phyloP scores from a whole-genome alignment of 92 coral and sea anemone species.

The Metridium senile region DNA sequence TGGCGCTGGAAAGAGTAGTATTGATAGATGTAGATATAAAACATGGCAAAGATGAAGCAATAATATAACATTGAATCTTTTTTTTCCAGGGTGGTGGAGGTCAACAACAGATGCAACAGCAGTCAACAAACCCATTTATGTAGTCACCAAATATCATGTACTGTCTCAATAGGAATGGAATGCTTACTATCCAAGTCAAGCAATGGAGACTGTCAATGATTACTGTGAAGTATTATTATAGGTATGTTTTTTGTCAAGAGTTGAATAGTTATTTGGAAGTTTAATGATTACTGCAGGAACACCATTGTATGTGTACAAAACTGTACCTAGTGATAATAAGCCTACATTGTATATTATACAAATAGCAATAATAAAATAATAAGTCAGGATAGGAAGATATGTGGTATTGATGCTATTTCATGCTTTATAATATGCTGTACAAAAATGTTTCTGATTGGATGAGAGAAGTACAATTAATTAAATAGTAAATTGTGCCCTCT shows the following conservation, averaged over 20 bases:
- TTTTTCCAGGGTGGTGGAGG: constrained; percentile 74
- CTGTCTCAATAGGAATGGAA: neutral
- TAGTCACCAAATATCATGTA: constrained; percentile 22
- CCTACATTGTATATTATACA: neutral
- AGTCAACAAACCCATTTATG: constrained; percentile 99
- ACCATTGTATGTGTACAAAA: neutral
- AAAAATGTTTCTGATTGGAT: too few relatives aligned
- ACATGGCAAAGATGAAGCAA: too few relatives aligned
- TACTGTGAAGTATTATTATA: neutral
- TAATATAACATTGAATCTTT: neutral
- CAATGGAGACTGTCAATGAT: neutral
- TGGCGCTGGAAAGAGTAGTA: neutral
- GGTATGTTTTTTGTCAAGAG: neutral
- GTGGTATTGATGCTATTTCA: too few relatives aligned
- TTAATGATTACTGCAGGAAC: neutral
- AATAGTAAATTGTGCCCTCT: too few relatives aligned
- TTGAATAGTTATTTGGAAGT: too few relatives aligned
- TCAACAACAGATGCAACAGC: constrained; percentile 89
- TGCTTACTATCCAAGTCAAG: too few relatives aligned
- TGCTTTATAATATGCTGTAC: too few relatives aligned
- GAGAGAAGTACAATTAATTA: too few relatives aligned
- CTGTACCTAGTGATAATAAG: neutral
- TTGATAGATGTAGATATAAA: neutral
- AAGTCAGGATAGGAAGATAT: too few relatives aligned
- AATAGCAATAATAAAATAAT: neutral